These are phyloP conservation scores for Cyphomyrus discorhynchus DNA, from an alignment of 2,113 vertebrate genomes.

Conservation along the genomic window DNA sequence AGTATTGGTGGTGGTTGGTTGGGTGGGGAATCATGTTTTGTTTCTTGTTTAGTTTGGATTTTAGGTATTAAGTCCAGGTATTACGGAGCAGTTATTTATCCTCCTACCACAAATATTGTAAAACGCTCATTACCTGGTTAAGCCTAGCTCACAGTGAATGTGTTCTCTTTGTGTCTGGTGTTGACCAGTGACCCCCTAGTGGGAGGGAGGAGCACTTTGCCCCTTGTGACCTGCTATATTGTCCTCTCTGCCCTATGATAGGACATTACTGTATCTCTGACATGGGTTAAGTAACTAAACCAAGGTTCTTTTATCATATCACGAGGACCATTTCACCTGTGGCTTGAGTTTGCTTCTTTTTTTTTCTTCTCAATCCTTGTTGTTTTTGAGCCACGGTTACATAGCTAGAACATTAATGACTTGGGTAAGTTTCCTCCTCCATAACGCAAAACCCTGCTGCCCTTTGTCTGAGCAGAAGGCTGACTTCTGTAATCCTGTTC, in stretches of 20 bases:
- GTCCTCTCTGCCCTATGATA: background rate
- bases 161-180: background rate
- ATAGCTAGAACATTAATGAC: background rate
- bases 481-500: conserved; percentile 6
- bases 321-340: background rate
- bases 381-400: background rate
- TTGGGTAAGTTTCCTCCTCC: background rate
- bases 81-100: background rate
- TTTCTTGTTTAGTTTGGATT: background rate
- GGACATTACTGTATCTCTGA: background rate
- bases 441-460: background rate
- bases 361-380: background rate
- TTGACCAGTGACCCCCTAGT: background rate
- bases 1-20: background rate
- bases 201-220: background rate
- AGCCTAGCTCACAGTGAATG: background rate
- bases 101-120: background rate
- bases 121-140: background rate
- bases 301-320: background rate
- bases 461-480: background rate
- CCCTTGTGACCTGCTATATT: background rate
- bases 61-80: background rate
- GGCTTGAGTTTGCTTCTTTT: background rate
- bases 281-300: background rate
- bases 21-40: background rate